Conservation (phyloP, 2,888 invertebrate genomes). For the Brassicogethes aeneus region DNA sequence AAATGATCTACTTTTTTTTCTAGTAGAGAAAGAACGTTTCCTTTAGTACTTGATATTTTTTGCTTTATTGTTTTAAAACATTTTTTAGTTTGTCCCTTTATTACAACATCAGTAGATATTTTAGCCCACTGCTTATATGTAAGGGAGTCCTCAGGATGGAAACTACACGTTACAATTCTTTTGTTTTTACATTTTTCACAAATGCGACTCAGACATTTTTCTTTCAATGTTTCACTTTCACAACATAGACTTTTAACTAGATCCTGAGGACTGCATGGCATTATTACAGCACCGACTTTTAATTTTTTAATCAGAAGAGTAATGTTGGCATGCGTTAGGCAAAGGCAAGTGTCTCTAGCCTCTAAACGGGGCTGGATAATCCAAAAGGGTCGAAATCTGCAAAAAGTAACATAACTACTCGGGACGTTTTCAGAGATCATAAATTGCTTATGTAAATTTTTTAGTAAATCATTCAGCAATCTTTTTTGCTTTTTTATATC, state of each 20-base stretch:
- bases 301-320: not conserved
- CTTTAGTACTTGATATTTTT: not conserved
- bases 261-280: not conserved
- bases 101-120: slow-evolving; percentile 1
- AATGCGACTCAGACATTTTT: slow-evolving; percentile 1
- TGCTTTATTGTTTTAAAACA: not conserved
- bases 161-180: not conserved
- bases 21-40: not conserved
- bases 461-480: not conserved
- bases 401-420: not conserved
- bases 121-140: not conserved
- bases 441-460: not conserved
- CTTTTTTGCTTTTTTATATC: not conserved
- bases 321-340: not conserved
- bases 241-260: not conserved
- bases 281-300: not conserved
- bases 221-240: not conserved
- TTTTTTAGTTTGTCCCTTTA: not conserved
- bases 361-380: not conserved
- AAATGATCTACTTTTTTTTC: not conserved
- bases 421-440: slow-evolving; percentile 1
- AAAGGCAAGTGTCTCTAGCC: not conserved
- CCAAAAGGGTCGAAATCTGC: no score
- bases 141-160: not conserved
- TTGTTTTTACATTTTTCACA: not conserved